Conservation (phyloP, 2,888 invertebrate species). For the Catocala fraxini region DNA sequence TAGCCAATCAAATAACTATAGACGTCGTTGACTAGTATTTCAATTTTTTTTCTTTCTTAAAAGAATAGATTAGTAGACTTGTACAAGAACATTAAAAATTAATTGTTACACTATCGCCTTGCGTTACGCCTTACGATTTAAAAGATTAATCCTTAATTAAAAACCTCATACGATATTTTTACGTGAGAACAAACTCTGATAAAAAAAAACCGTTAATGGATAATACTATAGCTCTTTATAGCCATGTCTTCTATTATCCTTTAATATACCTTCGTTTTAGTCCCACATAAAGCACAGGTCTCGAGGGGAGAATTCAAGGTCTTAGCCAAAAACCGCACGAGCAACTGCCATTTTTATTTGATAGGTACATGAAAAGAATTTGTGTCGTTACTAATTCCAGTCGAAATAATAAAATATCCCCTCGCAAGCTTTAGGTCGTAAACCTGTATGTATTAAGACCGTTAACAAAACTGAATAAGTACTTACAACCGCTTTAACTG, state of each 20-base stretch:
- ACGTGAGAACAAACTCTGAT: too few species aligned
- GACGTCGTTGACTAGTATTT: too few species aligned
- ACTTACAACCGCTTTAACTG: neutral
- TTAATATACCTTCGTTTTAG: neutral
- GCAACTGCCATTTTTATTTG: neutral
- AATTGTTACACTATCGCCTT: too few species aligned
- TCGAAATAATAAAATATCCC: constrained; percentile 16
- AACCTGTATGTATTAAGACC: constrained; percentile 9
- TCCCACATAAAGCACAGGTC: neutral
- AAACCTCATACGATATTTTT: too few species aligned
- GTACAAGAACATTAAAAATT: too few species aligned
- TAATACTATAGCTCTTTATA: neutral
- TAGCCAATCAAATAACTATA: too few species aligned
- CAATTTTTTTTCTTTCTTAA: too few species aligned
- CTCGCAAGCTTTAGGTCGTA: neutral
- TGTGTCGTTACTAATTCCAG: constrained; percentile 9
- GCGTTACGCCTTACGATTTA: too few species aligned
- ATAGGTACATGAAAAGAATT: constrained; percentile 5
- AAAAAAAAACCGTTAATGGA: too few species aligned
- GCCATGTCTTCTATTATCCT: neutral
- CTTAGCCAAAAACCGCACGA: constrained; percentile 4
- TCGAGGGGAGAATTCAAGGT: constrained; percentile 16
- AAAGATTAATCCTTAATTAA: too few species aligned
- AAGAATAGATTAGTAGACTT: too few species aligned
- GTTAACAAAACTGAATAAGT: neutral